These are phyloP conservation scores for Coturnix japonica DNA, from an alignment of 2,113 vertebrate species.

Conservation along the genomic window DNA sequence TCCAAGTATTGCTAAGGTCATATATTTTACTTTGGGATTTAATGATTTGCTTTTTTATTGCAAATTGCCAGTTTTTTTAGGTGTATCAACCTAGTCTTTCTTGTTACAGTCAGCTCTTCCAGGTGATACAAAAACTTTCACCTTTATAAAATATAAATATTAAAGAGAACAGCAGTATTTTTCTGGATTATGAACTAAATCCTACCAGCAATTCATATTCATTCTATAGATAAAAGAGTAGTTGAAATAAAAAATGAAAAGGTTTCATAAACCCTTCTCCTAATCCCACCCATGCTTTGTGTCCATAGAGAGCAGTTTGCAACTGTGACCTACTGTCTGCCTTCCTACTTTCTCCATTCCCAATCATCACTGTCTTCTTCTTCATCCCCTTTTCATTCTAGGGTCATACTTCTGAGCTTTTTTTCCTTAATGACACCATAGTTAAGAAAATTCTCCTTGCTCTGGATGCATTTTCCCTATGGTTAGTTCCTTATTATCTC, in stretches of 20 bases:
- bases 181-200: neutral
- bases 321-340: neutral
- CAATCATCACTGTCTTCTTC: neutral
- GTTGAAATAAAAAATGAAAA: neutral
- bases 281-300: neutral
- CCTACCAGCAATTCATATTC: neutral
- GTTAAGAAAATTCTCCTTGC: neutral
- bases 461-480: neutral
- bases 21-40: neutral
- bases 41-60: neutral
- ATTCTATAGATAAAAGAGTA: neutral
- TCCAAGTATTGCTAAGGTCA: neutral
- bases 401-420: neutral
- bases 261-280: neutral
- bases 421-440: neutral
- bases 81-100: neutral
- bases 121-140: neutral
- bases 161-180: neutral
- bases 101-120: neutral
- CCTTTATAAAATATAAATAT: neutral
- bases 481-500: neutral
- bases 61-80: neutral
- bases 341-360: neutral
- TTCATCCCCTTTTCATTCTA: neutral
- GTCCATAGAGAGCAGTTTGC: neutral